Evolutionary conservation across 2,113 vertebrate species (phyloP).

Genomic region (Daboia siamensis): DNA sequence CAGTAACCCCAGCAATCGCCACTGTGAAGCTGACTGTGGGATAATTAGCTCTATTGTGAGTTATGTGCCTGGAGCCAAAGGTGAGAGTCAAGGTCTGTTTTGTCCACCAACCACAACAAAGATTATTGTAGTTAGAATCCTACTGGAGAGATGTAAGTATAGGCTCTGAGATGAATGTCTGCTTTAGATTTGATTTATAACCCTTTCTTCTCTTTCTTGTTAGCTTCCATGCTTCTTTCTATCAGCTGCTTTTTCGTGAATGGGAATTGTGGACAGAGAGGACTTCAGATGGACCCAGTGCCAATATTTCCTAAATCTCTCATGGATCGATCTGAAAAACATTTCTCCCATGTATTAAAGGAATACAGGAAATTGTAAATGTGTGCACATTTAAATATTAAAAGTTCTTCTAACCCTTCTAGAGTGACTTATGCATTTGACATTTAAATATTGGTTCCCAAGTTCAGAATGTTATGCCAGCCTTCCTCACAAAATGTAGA

Average conservation of each 20-base stretch:
- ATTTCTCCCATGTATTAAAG: background rate
- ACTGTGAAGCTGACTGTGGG: background rate
- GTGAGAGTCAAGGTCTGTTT: slow-evolving; percentile 35
- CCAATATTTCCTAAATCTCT: background rate
- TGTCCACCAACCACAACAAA: background rate
- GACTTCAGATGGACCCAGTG: background rate
- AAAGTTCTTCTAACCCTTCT: background rate
- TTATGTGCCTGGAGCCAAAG: slow-evolving; percentile 17
- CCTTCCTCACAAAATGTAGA: background rate
- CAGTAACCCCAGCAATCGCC: background rate
- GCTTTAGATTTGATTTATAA: background rate
- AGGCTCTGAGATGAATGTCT: background rate
- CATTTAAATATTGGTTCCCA: no score
- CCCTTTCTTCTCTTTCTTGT: background rate
- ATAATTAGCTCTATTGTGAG: background rate
- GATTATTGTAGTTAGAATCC: background rate
- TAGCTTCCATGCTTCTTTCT: background rate
- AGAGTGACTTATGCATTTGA: background rate
- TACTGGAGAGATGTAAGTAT: background rate
- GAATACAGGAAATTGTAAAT: background rate
- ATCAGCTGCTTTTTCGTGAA: background rate
- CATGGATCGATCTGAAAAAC: background rate
- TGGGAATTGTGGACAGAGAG: background rate
- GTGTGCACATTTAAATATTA: background rate
- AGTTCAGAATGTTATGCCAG: background rate